Percentiles rank a stretch among this genome's conserved stretches.
Evolutionary conservation across 1,140 invertebrate genomes (phyloP).

Genomic region (Ooceraea biroi): DNA sequence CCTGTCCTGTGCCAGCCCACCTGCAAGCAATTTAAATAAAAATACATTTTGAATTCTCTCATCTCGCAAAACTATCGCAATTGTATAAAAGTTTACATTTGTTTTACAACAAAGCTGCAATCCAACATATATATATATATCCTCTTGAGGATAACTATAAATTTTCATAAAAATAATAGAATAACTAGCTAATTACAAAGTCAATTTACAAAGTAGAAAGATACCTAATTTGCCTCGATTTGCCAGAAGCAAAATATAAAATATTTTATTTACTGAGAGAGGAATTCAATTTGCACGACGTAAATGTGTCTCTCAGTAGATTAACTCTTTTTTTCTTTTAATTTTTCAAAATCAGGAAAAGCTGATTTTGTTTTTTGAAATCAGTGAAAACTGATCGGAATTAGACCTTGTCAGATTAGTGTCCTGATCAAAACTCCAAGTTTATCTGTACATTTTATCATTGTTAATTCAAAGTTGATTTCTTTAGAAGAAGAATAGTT

Average conservation of each 20-base stretch:
- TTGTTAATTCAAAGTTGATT: background rate
- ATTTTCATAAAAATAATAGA: conserved; percentile 29
- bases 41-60: background rate
- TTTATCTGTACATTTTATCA: conserved; percentile 16
- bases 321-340: too few species aligned
- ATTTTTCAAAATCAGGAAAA: too few species aligned
- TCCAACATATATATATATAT: conserved; percentile 1
- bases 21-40: conserved; percentile 5
- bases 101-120: background rate
- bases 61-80: background rate
- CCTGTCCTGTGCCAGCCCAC: conserved; percentile 1
- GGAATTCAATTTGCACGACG: background rate
- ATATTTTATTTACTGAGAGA: background rate
- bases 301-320: too few species aligned
- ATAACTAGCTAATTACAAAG: background rate
- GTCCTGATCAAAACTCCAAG: background rate
- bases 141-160: background rate
- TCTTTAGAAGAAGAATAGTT: background rate
- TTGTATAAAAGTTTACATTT: conserved; percentile 20
- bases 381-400: background rate
- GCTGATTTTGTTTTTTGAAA: too few species aligned
- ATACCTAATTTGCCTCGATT: background rate
- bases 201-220: background rate
- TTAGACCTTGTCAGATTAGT: background rate
- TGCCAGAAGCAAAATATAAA: background rate